A percentile compares a stretch with the other conserved stretches of the same genome.
Conservation (phyloP, 64 coral and sea anemone genomes). For the Pocillopora damicornis region DNA sequence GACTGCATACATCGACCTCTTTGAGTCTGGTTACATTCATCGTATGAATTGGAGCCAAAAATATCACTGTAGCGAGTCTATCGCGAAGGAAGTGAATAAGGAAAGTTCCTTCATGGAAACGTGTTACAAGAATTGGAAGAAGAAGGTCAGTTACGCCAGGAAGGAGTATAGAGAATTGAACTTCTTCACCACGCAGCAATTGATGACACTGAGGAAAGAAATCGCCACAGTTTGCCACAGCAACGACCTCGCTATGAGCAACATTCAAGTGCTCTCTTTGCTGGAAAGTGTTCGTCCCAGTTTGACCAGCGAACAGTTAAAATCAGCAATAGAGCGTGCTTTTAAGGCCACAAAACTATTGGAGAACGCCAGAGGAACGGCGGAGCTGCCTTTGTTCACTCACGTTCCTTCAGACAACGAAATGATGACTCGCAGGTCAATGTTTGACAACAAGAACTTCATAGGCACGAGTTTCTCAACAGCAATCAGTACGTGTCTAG, state of each 20-base stretch:
- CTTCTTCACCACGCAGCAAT: conserved; percentile 63
- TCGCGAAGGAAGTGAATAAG: conserved; percentile 22
- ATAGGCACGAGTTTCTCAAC: background rate
- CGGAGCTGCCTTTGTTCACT: background rate
- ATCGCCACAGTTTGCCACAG: conserved; percentile 12
- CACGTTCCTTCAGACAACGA: background rate
- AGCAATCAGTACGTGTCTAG: background rate
- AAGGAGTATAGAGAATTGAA: conserved; percentile 49
- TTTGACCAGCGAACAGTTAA: background rate
- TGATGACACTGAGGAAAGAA: conserved; percentile 61
- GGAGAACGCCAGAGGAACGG: background rate
- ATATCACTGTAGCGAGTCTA: conserved; percentile 35
- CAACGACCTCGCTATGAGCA: conserved; percentile 2
- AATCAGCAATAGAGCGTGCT: conserved; percentile 12
- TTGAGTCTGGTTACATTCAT: conserved; percentile 61
- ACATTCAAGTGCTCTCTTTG: conserved; percentile 50
- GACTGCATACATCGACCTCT: conserved; percentile 59
- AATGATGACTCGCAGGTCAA: background rate
- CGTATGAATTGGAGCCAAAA: conserved; percentile 57
- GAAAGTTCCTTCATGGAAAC: conserved; percentile 39
- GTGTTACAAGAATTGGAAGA: conserved; percentile 38
- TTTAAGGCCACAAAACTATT: conserved; percentile 7
- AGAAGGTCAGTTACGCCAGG: conserved; percentile 21
- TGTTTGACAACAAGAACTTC: conserved; percentile 12
- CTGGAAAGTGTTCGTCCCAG: conserved; percentile 52